phyloP scores from a whole-genome alignment of 2,888 invertebrate species.

The Ophion costatus region DNA sequence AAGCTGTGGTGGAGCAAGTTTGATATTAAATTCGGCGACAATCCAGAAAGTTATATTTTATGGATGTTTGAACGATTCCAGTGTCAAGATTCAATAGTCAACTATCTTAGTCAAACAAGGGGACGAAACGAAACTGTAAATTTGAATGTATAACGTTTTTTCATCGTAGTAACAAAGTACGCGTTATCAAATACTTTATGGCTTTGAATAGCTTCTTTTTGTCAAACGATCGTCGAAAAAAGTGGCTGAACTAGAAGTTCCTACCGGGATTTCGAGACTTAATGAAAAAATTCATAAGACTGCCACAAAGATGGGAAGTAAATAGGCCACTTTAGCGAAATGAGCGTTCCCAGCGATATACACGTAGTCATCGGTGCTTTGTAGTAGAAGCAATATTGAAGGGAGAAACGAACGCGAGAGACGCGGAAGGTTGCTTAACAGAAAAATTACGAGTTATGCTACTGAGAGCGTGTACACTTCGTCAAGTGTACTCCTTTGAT shows the following conservation, averaged over 20 bases:
- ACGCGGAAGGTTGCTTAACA: slow-evolving; percentile 11
- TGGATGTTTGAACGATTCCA: no score
- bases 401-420: neutral
- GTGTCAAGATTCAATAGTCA: no score
- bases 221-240: neutral
- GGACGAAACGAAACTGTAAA: no score
- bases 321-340: neutral
- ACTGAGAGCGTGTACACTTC: neutral
- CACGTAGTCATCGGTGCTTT: neutral
- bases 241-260: neutral
- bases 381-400: slow-evolving; percentile 1
- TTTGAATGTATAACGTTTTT: neutral
- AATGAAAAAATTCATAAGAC: slow-evolving; percentile 14
- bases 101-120: no score
- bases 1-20: no score
- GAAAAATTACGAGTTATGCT: slow-evolving; percentile 10
- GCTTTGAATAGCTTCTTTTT: neutral
- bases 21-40: no score
- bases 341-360: neutral
- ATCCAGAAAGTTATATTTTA: no score
- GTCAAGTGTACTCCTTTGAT: slow-evolving; percentile 20
- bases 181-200: neutral
- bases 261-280: neutral
- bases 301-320: neutral
- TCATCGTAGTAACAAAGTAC: neutral